Evolutionary conservation across 2,797 vertebrate genomes (phyloP).

Genomic region (Geotrypetes seraphini): DNA sequence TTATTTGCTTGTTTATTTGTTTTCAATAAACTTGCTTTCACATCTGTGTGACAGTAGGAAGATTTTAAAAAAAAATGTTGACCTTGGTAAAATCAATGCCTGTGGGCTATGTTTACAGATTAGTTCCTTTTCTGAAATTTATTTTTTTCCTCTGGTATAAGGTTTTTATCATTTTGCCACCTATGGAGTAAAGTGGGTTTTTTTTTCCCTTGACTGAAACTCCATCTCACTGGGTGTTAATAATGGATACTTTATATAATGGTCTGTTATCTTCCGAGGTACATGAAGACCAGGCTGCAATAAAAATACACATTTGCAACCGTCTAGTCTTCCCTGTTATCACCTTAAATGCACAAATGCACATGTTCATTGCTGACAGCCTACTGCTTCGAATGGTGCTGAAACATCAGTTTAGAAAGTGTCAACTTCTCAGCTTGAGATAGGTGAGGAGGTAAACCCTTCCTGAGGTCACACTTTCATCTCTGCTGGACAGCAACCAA

Average conservation of each 20-base stretch:
- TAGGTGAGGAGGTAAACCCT: too few relatives aligned
- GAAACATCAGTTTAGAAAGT: constrained; percentile 3
- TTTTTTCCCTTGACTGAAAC: neutral
- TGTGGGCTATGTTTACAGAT: neutral
- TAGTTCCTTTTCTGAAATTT: too few relatives aligned
- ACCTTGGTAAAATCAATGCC: neutral
- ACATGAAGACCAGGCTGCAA: constrained; percentile 13
- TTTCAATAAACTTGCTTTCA: too few relatives aligned
- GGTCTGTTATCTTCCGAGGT: constrained; percentile 7
- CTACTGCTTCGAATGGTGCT: constrained; percentile 1
- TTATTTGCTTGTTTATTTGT: too few relatives aligned
- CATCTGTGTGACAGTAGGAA: neutral
- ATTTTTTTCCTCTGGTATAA: neutral
- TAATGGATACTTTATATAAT: constrained; percentile 17
- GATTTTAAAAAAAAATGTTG: neutral
- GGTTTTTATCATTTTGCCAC: neutral
- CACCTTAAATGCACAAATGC: constrained; percentile 18
- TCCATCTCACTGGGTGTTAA: constrained; percentile 10
- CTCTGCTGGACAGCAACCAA: too few relatives aligned
- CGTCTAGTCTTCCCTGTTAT: constrained; percentile 4
- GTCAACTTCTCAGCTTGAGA: too few relatives aligned
- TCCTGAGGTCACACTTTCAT: too few relatives aligned
- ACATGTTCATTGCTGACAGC: constrained; percentile 8
- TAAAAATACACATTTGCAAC: constrained; percentile 14
- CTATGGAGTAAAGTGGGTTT: neutral